Conservation (phyloP, 2,888 invertebrate genomes). For the Brenthis ino region DNA sequence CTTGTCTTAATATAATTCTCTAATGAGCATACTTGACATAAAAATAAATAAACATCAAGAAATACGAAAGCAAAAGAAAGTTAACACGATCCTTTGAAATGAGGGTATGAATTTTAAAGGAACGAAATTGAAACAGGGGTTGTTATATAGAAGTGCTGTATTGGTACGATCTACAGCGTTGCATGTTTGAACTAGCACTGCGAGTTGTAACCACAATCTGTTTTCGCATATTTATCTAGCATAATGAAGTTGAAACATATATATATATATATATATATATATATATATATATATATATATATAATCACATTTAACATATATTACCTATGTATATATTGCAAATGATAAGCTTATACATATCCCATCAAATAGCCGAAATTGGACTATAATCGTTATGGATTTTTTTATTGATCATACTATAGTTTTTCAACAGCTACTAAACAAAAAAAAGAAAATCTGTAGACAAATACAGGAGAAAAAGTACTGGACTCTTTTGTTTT, state of each 20-base stretch:
- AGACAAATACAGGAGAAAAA: too few relatives aligned
- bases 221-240: conserved; percentile 20
- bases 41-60: conserved; percentile 25
- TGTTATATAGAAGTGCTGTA: conserved; percentile 24
- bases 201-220: conserved; percentile 11
- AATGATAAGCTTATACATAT: too few relatives aligned
- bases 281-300: too few relatives aligned
- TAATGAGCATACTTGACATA: neutral
- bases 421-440: too few relatives aligned
- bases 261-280: too few relatives aligned
- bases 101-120: conserved; percentile 52
- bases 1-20: neutral
- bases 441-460: too few relatives aligned
- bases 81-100: conserved; percentile 39
- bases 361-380: too few relatives aligned
- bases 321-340: too few relatives aligned
- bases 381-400: too few relatives aligned
- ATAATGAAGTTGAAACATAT: conserved; percentile 9
- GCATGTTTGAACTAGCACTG: conserved; percentile 13
- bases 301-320: too few relatives aligned
- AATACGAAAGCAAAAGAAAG: conserved; percentile 30
- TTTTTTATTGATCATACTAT: too few relatives aligned
- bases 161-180: conserved; percentile 8
- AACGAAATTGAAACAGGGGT: conserved; percentile 48
- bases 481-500: too few relatives aligned